Percentiles rank a stretch among this genome's conserved stretches.
Conservation (phyloP, 1,140 invertebrate genomes). For the Heliconius melpomene region DNA sequence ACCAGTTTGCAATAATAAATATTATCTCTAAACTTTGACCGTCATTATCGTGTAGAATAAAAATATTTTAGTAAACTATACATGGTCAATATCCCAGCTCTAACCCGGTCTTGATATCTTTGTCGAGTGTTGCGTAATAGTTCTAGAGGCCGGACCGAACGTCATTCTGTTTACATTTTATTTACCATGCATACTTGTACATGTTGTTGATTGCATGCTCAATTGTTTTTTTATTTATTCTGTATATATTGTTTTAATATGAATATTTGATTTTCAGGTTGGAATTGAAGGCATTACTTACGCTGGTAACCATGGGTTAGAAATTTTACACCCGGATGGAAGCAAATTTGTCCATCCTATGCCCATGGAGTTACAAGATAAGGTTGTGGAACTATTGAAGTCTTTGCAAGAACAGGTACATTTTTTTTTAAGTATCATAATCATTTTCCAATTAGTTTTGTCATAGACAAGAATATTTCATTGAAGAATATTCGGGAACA, state of each 20-base stretch:
- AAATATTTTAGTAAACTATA: conserved; percentile 52
- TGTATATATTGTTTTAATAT: no score
- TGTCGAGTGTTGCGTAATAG: conserved; percentile 32
- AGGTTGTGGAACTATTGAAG: conserved; percentile 89
- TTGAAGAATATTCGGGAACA: no score
- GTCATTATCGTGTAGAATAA: conserved; percentile 53
- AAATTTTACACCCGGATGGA: conserved; percentile 94
- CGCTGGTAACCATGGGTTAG: conserved; percentile 94
- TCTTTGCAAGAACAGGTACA: conserved; percentile 89
- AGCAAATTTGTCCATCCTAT: conserved; percentile 95
- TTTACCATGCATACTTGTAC: not conserved
- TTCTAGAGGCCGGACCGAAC: conserved; percentile 30
- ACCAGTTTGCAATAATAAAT: conserved; percentile 55
- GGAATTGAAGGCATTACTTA: conserved; percentile 95
- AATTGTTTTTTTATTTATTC: not conserved
- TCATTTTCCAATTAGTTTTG: no score
- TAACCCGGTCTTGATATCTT: conserved; percentile 45
- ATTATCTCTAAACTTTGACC: conserved; percentile 65
- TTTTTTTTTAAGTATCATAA: not conserved
- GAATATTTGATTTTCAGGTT: conserved; percentile 75
- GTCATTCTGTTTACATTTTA: conserved; percentile 22
- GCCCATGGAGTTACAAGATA: conserved; percentile 91
- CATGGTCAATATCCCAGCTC: conserved; percentile 43
- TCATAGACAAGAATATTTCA: no score
- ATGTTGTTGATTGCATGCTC: no score